Evolutionary conservation across 2,888 invertebrate genomes (phyloP).

Genomic region (Volucella inanis): DNA sequence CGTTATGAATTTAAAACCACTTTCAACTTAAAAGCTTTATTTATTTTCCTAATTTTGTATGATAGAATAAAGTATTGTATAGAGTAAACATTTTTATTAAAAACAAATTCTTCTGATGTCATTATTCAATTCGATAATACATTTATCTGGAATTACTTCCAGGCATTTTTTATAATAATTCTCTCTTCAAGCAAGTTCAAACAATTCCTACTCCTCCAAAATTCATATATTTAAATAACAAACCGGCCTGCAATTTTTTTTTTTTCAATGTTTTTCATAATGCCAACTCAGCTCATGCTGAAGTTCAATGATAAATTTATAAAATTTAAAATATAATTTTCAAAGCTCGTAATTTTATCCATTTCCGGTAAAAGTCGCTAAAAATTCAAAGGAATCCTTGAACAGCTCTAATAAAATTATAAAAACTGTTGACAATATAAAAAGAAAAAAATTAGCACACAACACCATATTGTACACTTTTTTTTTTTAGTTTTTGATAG

Average conservation of each 20-base stretch:
- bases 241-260: conserved; percentile 17
- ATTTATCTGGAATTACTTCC: too few relatives aligned
- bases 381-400: conserved; percentile 28
- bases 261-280: not conserved
- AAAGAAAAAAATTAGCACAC: conserved; percentile 6
- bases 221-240: not conserved
- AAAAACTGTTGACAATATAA: conserved; percentile 29
- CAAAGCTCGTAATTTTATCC: not conserved
- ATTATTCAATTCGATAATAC: too few relatives aligned
- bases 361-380: conserved; percentile 50
- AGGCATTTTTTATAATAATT: too few relatives aligned
- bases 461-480: conserved; percentile 14
- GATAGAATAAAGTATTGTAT: too few relatives aligned
- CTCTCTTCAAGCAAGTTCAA: too few relatives aligned
- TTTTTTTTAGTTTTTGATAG: conserved; percentile 49
- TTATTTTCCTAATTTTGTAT: too few relatives aligned
- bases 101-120: too few relatives aligned
- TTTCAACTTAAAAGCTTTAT: too few relatives aligned
- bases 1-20: too few relatives aligned
- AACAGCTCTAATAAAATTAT: conserved; percentile 22
- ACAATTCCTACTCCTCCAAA: too few relatives aligned
- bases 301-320: conserved; percentile 62
- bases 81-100: too few relatives aligned
- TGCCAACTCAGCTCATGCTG: conserved; percentile 40
- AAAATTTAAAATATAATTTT: not conserved